Conservation (phyloP, 2,113 vertebrate species). For the Ranitomeya imitator region DNA sequence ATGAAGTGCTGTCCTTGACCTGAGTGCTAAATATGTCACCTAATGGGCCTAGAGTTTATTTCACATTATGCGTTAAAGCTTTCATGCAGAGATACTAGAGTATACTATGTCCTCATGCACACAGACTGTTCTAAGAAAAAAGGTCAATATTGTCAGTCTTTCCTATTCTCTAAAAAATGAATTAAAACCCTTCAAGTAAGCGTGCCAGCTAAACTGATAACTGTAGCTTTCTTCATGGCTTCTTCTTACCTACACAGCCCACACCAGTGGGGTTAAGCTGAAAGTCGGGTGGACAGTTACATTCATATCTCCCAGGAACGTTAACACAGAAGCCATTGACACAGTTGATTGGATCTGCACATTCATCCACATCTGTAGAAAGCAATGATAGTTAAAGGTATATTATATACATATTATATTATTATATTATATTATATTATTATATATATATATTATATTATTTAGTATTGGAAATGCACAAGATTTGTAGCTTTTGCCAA, state of each 20-base stretch:
- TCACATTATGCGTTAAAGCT: not conserved
- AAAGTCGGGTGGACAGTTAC: conserved; percentile 83
- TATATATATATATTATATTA: too few species aligned
- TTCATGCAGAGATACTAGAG: not conserved
- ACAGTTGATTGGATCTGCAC: conserved; percentile 83
- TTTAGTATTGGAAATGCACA: not conserved
- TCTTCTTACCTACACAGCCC: conserved; percentile 81
- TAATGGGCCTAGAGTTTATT: not conserved
- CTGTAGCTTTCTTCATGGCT: not conserved
- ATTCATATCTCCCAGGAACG: conserved; percentile 81
- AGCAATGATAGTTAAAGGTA: not conserved
- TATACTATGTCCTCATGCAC: not conserved
- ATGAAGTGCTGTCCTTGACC: not conserved
- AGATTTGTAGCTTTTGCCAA: not conserved
- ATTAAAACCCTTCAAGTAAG: not conserved
- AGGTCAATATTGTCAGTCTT: not conserved
- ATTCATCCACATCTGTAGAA: conserved; percentile 80
- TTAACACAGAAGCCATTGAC: conserved; percentile 84
- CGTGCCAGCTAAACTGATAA: not conserved
- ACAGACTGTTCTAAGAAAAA: not conserved
- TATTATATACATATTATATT: too few species aligned
- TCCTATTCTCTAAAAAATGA: not conserved
- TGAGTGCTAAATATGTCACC: not conserved
- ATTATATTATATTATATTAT: too few species aligned
- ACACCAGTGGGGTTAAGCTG: conserved; percentile 84